Evolutionary conservation across 2,888 invertebrate species (phyloP).

Genomic region (Lydus trimaculatus): DNA sequence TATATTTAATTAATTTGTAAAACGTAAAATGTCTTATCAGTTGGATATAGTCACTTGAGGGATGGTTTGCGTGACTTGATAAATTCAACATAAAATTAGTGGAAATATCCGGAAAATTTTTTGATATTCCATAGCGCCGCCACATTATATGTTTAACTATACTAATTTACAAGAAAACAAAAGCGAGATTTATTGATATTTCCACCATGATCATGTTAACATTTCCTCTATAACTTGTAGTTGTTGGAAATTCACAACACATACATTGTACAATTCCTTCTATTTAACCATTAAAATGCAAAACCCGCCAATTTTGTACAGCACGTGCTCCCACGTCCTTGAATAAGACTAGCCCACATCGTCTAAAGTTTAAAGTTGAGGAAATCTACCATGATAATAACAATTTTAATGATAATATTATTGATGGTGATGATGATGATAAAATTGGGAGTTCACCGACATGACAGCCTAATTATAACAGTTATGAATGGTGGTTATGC

Average conservation of each 20-base stretch:
- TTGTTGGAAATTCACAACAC: slow-evolving; percentile 17
- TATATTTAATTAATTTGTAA: slow-evolving; percentile 4
- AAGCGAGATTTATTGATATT: slow-evolving; percentile 5
- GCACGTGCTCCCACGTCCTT: slow-evolving; percentile 19
- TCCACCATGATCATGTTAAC: slow-evolving; percentile 12
- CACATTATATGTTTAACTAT: background rate
- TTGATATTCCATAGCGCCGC: background rate
- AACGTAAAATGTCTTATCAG: background rate
- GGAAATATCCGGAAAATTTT: background rate
- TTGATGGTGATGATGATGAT: background rate
- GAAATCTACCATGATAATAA: background rate
- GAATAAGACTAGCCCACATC: background rate
- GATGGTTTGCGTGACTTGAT: background rate
- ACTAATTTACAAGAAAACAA: background rate
- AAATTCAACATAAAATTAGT: background rate
- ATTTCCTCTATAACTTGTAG: slow-evolving; percentile 13
- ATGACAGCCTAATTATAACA: no score
- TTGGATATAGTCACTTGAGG: background rate
- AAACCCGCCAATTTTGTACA: slow-evolving; percentile 15
- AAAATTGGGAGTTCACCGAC: background rate
- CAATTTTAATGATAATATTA: no score
- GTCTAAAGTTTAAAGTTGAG: background rate
- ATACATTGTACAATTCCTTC: background rate
- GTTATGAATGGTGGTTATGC: background rate
- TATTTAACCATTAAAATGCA: slow-evolving; percentile 9